Evolutionary conservation across 2,113 vertebrate genomes (phyloP).

Genomic region (Lasiurus cinereus): DNA sequence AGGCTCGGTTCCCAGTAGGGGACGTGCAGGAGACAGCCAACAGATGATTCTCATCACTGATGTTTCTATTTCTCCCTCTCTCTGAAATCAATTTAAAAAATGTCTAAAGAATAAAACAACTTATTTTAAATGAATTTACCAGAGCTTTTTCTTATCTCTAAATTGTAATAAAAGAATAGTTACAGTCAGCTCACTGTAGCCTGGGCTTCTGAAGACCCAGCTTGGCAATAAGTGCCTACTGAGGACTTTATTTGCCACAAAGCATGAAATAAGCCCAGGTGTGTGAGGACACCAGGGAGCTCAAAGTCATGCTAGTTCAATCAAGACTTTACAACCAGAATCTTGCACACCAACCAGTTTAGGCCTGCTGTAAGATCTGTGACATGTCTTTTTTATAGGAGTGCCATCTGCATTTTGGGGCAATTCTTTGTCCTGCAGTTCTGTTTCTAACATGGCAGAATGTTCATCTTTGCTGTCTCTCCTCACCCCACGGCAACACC

Average conservation of each 20-base stretch:
- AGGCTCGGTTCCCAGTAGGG: not conserved
- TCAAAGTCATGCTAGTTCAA: slow-evolving; percentile 3
- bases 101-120: not conserved
- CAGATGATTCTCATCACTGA: not conserved
- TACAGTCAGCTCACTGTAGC: not conserved
- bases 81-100: not conserved
- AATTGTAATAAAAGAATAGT: slow-evolving; percentile 22
- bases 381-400: not conserved
- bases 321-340: not conserved
- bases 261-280: slow-evolving; percentile 32
- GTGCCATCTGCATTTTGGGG: not conserved
- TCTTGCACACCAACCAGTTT: no score
- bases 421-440: slow-evolving; percentile 6
- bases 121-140: slow-evolving; percentile 37
- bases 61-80: not conserved
- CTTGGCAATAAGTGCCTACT: not conserved
- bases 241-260: not conserved
- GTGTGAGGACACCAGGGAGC: not conserved
- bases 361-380: not conserved
- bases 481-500: not conserved
- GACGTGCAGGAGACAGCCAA: not conserved
- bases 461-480: not conserved
- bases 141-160: slow-evolving; percentile 42
- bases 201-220: slow-evolving; percentile 3
- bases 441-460: not conserved